phyloP scores from a whole-genome alignment of 1,140 invertebrate species.

The Thereuonema tuberculata region DNA sequence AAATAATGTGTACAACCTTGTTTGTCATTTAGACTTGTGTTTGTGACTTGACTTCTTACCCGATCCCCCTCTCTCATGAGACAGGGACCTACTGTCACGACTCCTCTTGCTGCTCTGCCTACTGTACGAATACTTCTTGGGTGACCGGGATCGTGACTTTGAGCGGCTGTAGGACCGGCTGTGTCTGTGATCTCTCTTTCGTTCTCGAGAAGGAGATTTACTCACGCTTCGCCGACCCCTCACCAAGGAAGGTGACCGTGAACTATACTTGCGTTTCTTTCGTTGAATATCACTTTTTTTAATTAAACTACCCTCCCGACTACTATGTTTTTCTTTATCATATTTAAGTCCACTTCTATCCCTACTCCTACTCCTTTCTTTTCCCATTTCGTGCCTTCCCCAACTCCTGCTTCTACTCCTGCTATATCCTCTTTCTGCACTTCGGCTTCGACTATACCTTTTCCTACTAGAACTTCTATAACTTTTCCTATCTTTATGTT shows the following conservation, averaged over 20 bases:
- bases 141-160: not conserved
- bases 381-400: not conserved
- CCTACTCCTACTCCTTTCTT: not conserved
- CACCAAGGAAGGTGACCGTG: not conserved
- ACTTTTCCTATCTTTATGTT: not conserved
- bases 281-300: too few relatives aligned
- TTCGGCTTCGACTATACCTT: not conserved
- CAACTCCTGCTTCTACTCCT: not conserved
- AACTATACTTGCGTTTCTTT: not conserved
- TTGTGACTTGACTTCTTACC: conserved; percentile 17
- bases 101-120: not conserved
- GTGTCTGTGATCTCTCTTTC: not conserved
- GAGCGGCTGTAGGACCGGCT: not conserved
- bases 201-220: not conserved
- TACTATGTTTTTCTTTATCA: not conserved
- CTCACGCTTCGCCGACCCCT: not conserved
- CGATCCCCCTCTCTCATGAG: conserved; percentile 4
- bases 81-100: conserved; percentile 7
- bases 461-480: not conserved
- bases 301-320: not conserved
- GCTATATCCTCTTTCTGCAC: not conserved
- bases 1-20: conserved; percentile 10
- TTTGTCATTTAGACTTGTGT: conserved; percentile 11
- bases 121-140: conserved; percentile 3
- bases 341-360: not conserved